phyloP scores from a whole-genome alignment of 1,140 invertebrate genomes.

The Drosophila bifasciata region DNA sequence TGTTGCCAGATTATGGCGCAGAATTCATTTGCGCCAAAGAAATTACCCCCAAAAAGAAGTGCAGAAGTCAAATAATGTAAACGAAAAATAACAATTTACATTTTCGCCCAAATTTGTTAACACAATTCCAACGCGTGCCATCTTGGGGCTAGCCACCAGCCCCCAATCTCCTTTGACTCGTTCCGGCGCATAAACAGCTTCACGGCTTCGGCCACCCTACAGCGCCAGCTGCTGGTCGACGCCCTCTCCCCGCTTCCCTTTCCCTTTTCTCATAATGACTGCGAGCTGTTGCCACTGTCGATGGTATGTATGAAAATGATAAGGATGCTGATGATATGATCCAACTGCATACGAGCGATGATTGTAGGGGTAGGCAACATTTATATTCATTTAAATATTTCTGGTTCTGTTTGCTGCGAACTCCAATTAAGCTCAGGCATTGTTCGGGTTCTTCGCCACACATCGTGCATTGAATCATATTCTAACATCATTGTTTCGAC shows the following conservation, averaged over 20 bases:
- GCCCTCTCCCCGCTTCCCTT: not conserved
- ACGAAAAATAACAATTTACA: not conserved
- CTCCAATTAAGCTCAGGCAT: not conserved
- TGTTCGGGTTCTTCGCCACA: too few species aligned
- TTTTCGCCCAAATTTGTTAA: not conserved
- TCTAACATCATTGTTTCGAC: too few species aligned
- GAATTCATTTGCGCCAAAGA: not conserved
- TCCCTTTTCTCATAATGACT: slow-evolving; percentile 43
- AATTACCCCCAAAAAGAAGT: not conserved
- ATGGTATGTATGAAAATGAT: slow-evolving; percentile 27
- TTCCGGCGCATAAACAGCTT: slow-evolving; percentile 50
- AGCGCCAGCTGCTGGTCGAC: slow-evolving; percentile 30
- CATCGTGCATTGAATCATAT: too few species aligned
- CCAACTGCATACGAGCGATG: slow-evolving; percentile 5
- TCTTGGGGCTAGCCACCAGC: too few species aligned
- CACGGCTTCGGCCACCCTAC: slow-evolving; percentile 36
- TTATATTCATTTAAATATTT: not conserved
- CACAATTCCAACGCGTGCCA: not conserved
- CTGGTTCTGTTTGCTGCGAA: too few species aligned
- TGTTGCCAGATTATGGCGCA: not conserved
- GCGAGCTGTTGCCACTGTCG: slow-evolving; percentile 34
- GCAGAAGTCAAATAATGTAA: too few species aligned
- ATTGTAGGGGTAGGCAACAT: slow-evolving; percentile 15
- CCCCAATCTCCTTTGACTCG: not conserved
- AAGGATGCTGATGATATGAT: slow-evolving; percentile 6